A percentile compares a stretch with the other conserved stretches of the same genome.
Conservation (phyloP, 2,888 invertebrate species). For the Lithosia quadra region DNA sequence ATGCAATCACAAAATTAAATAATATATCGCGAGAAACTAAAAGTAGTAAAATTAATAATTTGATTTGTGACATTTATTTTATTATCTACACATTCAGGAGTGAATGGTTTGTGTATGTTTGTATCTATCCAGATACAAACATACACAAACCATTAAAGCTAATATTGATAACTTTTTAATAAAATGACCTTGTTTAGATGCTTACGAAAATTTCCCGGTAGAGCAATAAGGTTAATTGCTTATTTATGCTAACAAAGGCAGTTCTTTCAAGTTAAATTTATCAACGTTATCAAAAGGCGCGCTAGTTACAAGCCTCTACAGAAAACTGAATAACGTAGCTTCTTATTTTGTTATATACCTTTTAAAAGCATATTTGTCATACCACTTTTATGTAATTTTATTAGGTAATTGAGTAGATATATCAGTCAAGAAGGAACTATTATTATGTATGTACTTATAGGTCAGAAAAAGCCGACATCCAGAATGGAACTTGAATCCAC, state of each 20-base stretch:
- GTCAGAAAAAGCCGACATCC: background rate
- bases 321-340: background rate
- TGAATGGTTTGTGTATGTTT: no score
- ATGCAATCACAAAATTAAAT: no score
- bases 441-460: no score
- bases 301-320: background rate
- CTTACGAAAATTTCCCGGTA: conserved; percentile 4
- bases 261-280: background rate
- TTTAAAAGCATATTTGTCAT: background rate
- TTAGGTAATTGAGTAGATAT: no score
- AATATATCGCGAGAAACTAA: background rate
- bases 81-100: no score
- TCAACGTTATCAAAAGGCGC: background rate
- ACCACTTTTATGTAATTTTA: background rate
- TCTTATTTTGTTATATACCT: background rate
- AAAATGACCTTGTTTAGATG: background rate
- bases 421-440: no score
- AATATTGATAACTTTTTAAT: no score
- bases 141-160: background rate
- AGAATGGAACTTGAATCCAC: no score
- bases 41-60: no score
- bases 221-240: conserved; percentile 15
- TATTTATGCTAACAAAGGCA: background rate
- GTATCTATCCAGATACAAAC: no score
- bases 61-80: no score